phyloP scores from a whole-genome alignment of 2,888 invertebrate species.

The Lasioglossum zephyrum region DNA sequence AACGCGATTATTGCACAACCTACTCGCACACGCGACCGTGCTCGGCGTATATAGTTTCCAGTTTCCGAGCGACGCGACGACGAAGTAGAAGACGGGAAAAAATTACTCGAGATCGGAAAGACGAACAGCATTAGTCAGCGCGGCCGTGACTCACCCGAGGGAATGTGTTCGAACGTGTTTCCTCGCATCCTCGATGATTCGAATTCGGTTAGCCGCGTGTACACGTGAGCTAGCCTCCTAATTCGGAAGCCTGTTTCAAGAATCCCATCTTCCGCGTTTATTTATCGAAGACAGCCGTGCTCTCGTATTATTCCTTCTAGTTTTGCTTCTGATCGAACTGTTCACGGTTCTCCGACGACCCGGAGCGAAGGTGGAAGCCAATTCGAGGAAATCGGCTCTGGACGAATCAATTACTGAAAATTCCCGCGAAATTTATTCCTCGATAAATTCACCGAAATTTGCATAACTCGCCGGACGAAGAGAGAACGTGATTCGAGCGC shows the following conservation, averaged over 20 bases:
- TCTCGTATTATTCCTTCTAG: not conserved
- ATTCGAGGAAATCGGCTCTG: not conserved
- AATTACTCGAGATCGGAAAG: not conserved
- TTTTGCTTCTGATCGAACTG: too few relatives aligned
- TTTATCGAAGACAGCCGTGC: not conserved
- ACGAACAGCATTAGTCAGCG: not conserved
- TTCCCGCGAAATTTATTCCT: not conserved
- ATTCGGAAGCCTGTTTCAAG: not conserved
- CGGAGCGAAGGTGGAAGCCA: not conserved
- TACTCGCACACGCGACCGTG: slow-evolving; percentile 15
- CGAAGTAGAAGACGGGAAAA: not conserved
- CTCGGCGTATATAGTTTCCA: not conserved
- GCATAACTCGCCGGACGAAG: not conserved
- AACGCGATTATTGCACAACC: slow-evolving; percentile 26
- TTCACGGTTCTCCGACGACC: too few relatives aligned
- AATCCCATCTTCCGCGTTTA: not conserved
- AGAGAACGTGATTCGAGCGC: not conserved
- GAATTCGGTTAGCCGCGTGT: not conserved
- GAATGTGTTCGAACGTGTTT: not conserved
- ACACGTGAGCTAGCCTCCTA: not conserved
- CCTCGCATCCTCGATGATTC: not conserved
- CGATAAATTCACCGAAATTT: not conserved
- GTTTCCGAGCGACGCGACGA: not conserved
- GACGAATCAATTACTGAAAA: not conserved
- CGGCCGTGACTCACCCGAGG: not conserved